Percentiles rank a stretch among this genome's conserved stretches.
Conservation (phyloP, 2,797 vertebrate species). For the Eupleurogrammus muticus region DNA sequence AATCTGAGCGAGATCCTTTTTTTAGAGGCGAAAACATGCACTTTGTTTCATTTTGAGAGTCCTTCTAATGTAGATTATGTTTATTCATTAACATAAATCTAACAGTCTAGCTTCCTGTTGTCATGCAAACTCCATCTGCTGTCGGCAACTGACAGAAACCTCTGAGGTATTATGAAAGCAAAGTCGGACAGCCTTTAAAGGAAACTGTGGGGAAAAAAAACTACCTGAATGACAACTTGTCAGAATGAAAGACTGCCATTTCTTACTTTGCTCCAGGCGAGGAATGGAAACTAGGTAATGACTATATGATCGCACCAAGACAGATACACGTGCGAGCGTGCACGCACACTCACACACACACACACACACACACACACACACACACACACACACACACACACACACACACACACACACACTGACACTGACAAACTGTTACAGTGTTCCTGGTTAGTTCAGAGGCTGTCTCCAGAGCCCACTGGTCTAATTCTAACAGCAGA, state of each 20-base stretch:
- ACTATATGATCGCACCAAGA: constrained; percentile 57
- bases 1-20: constrained; percentile 25
- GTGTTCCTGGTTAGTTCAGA: constrained; percentile 31
- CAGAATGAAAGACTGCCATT: constrained; percentile 80
- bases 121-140: constrained; percentile 69
- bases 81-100: constrained; percentile 75
- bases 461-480: constrained; percentile 28
- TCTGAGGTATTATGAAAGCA: constrained; percentile 70
- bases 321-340: constrained; percentile 16
- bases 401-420: constrained; percentile 9
- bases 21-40: constrained; percentile 44
- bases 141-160: constrained; percentile 68
- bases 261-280: constrained; percentile 74
- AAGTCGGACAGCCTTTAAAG: constrained; percentile 67
- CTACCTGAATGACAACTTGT: constrained; percentile 83
- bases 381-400: constrained; percentile 1
- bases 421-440: constrained; percentile 21
- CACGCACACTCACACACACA: no score
- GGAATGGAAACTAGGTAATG: constrained; percentile 70
- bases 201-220: constrained; percentile 42
- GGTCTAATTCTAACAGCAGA: constrained; percentile 32
- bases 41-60: constrained; percentile 47
- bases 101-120: constrained; percentile 56
- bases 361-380: constrained; percentile 11
- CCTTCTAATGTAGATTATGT: constrained; percentile 54